Evolutionary conservation across 2,888 invertebrate species (phyloP).

Genomic region (Plemyria rubiginata): DNA sequence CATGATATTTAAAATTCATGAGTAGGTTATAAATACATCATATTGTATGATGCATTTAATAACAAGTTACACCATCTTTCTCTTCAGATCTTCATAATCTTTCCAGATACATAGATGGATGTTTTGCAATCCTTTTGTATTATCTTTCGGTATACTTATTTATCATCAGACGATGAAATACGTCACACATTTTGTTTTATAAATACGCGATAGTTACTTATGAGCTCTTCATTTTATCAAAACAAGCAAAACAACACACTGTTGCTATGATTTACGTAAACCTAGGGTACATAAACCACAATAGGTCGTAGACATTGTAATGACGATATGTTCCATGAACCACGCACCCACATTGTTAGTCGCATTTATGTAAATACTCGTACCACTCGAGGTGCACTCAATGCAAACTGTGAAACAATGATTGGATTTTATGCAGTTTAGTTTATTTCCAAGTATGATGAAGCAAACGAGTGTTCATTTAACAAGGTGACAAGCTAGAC

Average conservation of each 20-base stretch:
- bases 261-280: conserved; percentile 26
- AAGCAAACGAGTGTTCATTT: conserved; percentile 15
- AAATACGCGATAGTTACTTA: conserved; percentile 12
- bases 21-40: too few relatives aligned
- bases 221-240: conserved; percentile 11
- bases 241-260: conserved; percentile 12
- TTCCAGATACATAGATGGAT: too few relatives aligned
- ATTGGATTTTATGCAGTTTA: conserved; percentile 41
- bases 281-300: conserved; percentile 29
- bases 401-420: conserved; percentile 44
- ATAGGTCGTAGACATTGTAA: conserved; percentile 46
- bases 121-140: too few relatives aligned
- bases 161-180: background rate
- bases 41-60: background rate
- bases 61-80: too few relatives aligned
- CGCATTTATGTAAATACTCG: conserved; percentile 50
- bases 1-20: conserved; percentile 13
- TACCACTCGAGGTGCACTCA: conserved; percentile 42
- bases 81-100: too few relatives aligned
- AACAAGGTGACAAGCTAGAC: conserved; percentile 18
- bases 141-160: too few relatives aligned
- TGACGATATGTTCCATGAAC: conserved; percentile 49
- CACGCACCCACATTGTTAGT: conserved; percentile 44
- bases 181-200: conserved; percentile 15
- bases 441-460: conserved; percentile 40